phyloP scores from a whole-genome alignment of 2,888 invertebrate genomes.

The Tiphia femorata region DNA sequence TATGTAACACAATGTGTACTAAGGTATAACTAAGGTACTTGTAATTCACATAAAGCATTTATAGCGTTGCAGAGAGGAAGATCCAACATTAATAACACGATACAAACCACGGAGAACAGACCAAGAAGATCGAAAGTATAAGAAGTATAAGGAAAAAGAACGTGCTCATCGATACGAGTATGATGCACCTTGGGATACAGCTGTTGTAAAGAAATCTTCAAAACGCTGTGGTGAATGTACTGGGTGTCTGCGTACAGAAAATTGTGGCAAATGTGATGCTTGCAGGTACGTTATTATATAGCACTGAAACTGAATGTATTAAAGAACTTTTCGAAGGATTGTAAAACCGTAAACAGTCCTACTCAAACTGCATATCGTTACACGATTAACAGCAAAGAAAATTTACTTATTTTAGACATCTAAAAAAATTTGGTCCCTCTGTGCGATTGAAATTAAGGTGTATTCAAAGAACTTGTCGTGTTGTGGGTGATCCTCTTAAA shows the following conservation, averaged over 20 bases:
- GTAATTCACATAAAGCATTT: constrained; percentile 16
- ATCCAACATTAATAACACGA: constrained; percentile 76
- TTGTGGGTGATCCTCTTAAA: constrained; percentile 61
- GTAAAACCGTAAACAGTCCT: too few relatives aligned
- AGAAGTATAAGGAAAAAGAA: constrained; percentile 68
- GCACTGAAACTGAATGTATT: constrained; percentile 64
- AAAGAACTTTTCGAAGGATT: too few relatives aligned
- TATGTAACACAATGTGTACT: neutral
- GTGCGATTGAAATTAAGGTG: constrained; percentile 72
- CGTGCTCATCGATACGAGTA: constrained; percentile 58
- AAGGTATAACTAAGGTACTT: neutral
- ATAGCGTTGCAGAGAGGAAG: constrained; percentile 82
- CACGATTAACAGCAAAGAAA: too few relatives aligned
- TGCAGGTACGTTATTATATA: constrained; percentile 71
- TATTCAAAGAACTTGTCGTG: constrained; percentile 70
- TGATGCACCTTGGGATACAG: constrained; percentile 58
- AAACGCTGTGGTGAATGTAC: constrained; percentile 82
- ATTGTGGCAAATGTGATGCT: constrained; percentile 80
- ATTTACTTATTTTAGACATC: constrained; percentile 66
- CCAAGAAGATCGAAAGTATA: constrained; percentile 60
- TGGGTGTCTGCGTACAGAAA: constrained; percentile 78
- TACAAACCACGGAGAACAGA: constrained; percentile 63
- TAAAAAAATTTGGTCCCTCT: constrained; percentile 72
- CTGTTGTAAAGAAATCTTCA: constrained; percentile 58
- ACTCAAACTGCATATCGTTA: too few relatives aligned